These are phyloP conservation scores for Enteromius paludinosus DNA, from an alignment of 2,797 vertebrate genomes.

Conservation along the genomic window DNA sequence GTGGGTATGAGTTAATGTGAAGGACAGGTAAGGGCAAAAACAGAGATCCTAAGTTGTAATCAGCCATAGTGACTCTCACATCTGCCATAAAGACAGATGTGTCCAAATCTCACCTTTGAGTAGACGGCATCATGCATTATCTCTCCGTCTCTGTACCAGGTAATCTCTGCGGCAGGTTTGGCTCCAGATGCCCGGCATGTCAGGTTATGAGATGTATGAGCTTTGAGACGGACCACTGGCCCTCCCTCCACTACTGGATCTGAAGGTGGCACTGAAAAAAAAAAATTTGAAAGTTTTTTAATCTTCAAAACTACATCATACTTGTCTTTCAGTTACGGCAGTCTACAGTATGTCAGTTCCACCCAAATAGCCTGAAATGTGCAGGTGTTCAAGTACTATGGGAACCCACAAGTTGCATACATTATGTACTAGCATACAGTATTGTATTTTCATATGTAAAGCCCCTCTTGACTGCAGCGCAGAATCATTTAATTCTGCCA, in stretches of 20 bases:
- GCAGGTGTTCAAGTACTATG: neutral
- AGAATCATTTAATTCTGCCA: constrained; percentile 40
- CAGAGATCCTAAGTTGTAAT: neutral
- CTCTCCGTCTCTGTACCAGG: constrained; percentile 89
- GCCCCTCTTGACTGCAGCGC: neutral
- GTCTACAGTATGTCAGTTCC: neutral
- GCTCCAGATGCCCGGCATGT: constrained; percentile 84
- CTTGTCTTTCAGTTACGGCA: neutral
- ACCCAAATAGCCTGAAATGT: neutral
- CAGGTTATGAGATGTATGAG: constrained; percentile 85
- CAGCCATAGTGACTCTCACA: neutral
- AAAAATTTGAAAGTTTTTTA: neutral
- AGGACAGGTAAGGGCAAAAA: constrained; percentile 36
- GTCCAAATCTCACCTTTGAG: constrained; percentile 79
- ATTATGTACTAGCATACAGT: neutral
- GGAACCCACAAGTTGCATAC: neutral
- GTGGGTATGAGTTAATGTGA: constrained; percentile 14
- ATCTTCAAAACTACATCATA: neutral
- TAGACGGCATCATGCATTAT: constrained; percentile 82
- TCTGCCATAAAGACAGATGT: neutral
- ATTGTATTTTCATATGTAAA: neutral
- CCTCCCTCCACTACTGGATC: constrained; percentile 86
- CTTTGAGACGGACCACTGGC: constrained; percentile 86
- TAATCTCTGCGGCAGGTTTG: constrained; percentile 88
- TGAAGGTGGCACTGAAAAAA: constrained; percentile 83